phyloP scores from a whole-genome alignment of 2,113 vertebrate species.

The Turdus rufiventris region DNA sequence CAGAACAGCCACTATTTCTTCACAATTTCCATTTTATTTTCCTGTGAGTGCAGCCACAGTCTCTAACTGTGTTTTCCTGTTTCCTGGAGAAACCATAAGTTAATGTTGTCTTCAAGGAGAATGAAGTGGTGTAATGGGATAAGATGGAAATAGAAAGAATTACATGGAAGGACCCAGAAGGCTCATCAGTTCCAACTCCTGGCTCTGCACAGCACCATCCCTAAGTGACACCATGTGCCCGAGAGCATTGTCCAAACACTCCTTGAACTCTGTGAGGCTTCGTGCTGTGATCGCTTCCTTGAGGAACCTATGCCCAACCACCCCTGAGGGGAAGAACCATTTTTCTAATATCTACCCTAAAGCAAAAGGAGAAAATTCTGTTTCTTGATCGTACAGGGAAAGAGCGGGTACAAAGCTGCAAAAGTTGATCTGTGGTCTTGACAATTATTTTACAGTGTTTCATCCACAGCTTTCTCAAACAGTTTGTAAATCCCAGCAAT shows the following conservation, averaged over 20 bases:
- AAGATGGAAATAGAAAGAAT: not conserved
- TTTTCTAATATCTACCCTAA: not conserved
- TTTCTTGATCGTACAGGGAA: not conserved
- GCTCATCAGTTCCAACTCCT: not conserved
- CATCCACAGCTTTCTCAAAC: not conserved
- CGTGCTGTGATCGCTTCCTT: not conserved
- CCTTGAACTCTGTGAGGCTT: not conserved
- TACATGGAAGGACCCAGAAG: not conserved
- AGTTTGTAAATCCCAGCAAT: not conserved
- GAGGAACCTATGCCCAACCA: not conserved
- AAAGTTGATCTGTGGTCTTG: not conserved
- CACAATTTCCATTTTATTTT: not conserved
- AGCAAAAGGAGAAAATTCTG: not conserved
- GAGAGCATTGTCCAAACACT: not conserved
- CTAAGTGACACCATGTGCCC: not conserved
- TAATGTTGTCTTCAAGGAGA: not conserved
- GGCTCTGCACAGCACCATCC: not conserved
- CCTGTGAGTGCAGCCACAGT: not conserved
- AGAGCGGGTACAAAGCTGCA: not conserved
- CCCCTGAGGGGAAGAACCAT: not conserved
- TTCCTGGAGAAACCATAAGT: not conserved
- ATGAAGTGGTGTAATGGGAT: not conserved
- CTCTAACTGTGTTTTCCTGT: not conserved
- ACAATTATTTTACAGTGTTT: not conserved
- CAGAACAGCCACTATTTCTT: not conserved